Conservation (phyloP, 2,888 invertebrate species). For the Coelopa pilipes region DNA sequence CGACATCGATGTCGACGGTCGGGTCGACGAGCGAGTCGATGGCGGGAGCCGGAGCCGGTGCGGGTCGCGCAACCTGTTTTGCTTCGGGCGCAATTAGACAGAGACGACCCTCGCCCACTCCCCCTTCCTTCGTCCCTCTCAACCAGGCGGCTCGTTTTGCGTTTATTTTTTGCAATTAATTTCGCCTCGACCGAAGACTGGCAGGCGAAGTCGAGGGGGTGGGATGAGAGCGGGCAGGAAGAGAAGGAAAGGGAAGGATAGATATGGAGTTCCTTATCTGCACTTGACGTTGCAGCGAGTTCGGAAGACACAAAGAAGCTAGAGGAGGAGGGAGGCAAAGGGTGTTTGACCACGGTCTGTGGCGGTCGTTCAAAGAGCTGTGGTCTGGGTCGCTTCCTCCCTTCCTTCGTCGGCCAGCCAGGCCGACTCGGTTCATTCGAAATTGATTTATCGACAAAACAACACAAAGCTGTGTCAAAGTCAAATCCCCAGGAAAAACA, state of each 20-base stretch:
- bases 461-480: conserved; percentile 29
- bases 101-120: neutral
- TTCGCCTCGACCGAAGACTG: conserved; percentile 38
- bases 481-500: conserved; percentile 2
- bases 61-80: conserved; percentile 47
- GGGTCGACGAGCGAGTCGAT: neutral
- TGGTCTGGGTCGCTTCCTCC: neutral
- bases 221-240: neutral
- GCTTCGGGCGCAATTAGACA: conserved; percentile 55
- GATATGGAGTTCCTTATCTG: neutral
- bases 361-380: neutral
- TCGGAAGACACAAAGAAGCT: too few species aligned
- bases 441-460: conserved; percentile 63
- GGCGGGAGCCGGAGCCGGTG: conserved; percentile 46
- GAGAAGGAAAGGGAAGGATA: neutral
- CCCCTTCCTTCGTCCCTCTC: neutral
- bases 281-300: neutral
- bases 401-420: too few species aligned
- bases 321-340: conserved; percentile 16
- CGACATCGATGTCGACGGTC: neutral
- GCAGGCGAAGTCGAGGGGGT: neutral
- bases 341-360: conserved; percentile 1
- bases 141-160: conserved; percentile 7
- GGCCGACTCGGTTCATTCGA: conserved; percentile 33
- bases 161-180: conserved; percentile 51